These are phyloP conservation scores for Sebastes trivittatus DNA, from an alignment of 2,797 vertebrate genomes.

Conservation along the genomic window DNA sequence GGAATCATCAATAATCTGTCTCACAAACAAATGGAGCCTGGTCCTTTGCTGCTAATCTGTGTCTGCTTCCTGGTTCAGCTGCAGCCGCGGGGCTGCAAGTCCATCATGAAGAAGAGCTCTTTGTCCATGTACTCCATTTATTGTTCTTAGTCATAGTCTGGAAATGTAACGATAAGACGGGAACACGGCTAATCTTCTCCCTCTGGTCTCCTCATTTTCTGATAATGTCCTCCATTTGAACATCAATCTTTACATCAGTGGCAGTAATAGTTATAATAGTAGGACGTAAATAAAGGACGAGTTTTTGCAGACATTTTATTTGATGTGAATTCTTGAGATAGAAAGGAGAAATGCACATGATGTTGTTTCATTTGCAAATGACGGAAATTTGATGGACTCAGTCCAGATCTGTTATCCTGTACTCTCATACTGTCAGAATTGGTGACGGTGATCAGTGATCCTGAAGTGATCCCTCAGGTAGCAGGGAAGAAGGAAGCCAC, in stretches of 20 bases:
- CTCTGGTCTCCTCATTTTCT: neutral
- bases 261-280: neutral
- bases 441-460: conserved; percentile 1
- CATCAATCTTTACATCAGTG: neutral
- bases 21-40: conserved; percentile 58
- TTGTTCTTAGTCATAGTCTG: conserved; percentile 14
- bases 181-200: neutral
- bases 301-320: neutral
- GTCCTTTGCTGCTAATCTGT: conserved; percentile 50
- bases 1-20: conserved; percentile 19
- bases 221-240: conserved; percentile 2
- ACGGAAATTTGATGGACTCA: neutral
- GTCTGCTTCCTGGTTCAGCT: conserved; percentile 43
- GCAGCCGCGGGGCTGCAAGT: conserved; percentile 28
- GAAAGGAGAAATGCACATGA: neutral
- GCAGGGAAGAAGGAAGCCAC: neutral
- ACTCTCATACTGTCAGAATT: neutral
- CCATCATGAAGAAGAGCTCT: conserved; percentile 9
- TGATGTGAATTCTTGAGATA: neutral
- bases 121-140: conserved; percentile 1
- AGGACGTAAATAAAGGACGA: neutral
- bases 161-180: conserved; percentile 2
- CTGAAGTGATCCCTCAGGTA: conserved; percentile 14
- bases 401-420: neutral
- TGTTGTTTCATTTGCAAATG: neutral